These are phyloP conservation scores for Bombus waltoni DNA, from an alignment of 1,140 invertebrate species.

Conservation along the genomic window DNA sequence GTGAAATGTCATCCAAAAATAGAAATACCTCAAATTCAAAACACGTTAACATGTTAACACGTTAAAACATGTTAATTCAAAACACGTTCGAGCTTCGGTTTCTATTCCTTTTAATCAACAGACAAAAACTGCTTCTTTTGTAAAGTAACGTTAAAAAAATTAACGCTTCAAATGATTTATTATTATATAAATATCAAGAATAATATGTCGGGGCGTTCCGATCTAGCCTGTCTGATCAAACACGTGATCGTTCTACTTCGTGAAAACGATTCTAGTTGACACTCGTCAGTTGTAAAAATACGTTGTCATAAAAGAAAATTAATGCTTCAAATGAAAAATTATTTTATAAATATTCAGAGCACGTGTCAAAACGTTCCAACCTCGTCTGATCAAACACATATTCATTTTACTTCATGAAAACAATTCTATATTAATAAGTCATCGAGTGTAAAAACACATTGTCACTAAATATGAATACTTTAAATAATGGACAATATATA, in stretches of 20 bases:
- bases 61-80: not conserved
- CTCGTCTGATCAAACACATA: not conserved
- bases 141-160: too few relatives aligned
- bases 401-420: not conserved
- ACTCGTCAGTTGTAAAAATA: not conserved
- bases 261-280: not conserved
- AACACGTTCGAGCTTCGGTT: not conserved
- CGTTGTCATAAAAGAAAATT: too few relatives aligned
- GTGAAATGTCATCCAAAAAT: not conserved
- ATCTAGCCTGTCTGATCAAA: not conserved
- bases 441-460: not conserved
- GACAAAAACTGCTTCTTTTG: too few relatives aligned
- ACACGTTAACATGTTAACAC: too few relatives aligned
- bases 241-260: not conserved
- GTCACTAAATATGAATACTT: not conserved
- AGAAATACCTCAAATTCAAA: not conserved
- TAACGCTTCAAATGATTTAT: too few relatives aligned
- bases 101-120: not conserved
- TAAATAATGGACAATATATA: not conserved
- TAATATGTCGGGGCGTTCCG: too few relatives aligned
- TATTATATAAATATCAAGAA: too few relatives aligned
- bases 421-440: not conserved
- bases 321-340: not conserved
- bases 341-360: not conserved
- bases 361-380: not conserved